Percentiles rank a stretch among this genome's conserved stretches.
phyloP scores from a whole-genome alignment of 2,888 invertebrate species.

The Ashinkailepas kermadecensis region DNA sequence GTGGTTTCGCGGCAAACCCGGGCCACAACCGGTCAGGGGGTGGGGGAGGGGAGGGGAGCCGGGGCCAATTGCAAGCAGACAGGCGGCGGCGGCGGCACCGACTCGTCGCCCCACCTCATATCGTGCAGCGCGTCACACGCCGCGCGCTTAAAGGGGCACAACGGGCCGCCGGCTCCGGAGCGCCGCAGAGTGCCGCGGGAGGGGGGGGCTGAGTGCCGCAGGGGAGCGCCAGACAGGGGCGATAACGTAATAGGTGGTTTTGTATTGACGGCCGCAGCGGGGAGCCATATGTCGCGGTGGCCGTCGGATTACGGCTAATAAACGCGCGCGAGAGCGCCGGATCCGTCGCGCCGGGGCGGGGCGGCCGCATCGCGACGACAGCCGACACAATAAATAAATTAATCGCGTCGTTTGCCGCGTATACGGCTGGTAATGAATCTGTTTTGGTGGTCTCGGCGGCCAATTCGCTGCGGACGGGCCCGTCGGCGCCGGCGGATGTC shows the following conservation, averaged over 20 bases:
- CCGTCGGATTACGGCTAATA: conserved; percentile 17
- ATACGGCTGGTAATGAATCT: neutral
- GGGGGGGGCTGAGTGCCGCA: neutral
- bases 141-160: neutral
- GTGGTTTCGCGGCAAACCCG: no score
- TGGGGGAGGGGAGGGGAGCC: neutral
- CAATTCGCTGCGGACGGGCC: no score
- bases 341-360: neutral
- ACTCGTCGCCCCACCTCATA: neutral
- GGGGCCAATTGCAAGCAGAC: neutral
- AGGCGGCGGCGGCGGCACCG: neutral
- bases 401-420: conserved; percentile 4
- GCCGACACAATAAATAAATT: conserved; percentile 15
- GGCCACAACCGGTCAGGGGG: no score
- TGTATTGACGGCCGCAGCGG: conserved; percentile 17
- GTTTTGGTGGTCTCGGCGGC: neutral
- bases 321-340: neutral
- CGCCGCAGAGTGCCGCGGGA: no score
- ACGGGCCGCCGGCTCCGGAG: no score
- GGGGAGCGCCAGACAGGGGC: neutral
- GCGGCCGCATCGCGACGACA: neutral
- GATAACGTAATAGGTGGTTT: conserved; percentile 20
- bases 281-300: conserved; percentile 10
- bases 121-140: neutral
- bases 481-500: no score